Percentiles rank a stretch among this genome's conserved stretches.
phyloP scores from a whole-genome alignment of 2,888 invertebrate genomes.

The Caenorhabditis auriculariae region DNA sequence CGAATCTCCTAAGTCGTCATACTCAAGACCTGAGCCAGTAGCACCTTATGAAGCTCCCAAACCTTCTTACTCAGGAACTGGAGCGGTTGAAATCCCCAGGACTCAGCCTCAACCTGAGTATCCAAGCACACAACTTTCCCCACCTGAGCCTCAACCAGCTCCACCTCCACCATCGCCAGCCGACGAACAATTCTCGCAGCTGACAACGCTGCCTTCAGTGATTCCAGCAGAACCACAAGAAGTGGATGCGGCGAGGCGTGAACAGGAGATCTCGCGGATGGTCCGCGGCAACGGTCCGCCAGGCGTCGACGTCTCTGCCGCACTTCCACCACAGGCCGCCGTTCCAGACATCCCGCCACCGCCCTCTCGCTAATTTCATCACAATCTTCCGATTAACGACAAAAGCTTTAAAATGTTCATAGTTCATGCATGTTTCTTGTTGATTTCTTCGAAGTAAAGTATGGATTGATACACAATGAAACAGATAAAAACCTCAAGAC shows the following conservation, averaged over 20 bases:
- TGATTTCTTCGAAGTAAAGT: no score
- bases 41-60: constrained; percentile 1
- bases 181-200: constrained; percentile 5
- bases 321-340: constrained; percentile 25
- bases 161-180: constrained; percentile 1
- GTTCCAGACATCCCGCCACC: constrained; percentile 26
- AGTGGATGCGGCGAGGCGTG: constrained; percentile 23
- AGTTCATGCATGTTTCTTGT: no score
- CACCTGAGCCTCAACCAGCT: constrained; percentile 3
- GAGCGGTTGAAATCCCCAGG: no score
- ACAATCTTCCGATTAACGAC: no score
- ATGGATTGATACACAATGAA: no score
- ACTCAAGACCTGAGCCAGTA: neutral
- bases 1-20: neutral
- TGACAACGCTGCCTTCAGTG: constrained; percentile 4
- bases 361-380: no score
- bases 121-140: neutral
- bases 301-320: constrained; percentile 23
- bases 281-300: constrained; percentile 16
- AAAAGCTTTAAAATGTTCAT: no score
- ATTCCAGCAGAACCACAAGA: constrained; percentile 9
- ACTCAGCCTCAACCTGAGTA: neutral
- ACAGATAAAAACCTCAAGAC: no score
- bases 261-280: constrained; percentile 11
- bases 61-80: neutral